Percentiles rank a stretch among this genome's conserved stretches.
Conservation (phyloP, 2,888 invertebrate species). For the Leucophenga montana region DNA sequence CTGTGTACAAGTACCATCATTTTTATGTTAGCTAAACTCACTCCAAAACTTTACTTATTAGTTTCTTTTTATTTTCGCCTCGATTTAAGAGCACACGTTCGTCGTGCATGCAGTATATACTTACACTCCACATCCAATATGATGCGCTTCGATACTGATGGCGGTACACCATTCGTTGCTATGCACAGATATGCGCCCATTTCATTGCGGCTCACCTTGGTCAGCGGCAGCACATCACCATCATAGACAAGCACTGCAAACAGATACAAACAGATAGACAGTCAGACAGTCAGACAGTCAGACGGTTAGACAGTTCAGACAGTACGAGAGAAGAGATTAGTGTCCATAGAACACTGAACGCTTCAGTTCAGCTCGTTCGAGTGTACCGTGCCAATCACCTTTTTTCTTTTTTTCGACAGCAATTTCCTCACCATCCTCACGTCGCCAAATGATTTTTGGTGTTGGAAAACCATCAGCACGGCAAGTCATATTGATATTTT, state of each 20-base stretch:
- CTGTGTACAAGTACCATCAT: neutral
- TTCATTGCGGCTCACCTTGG: constrained; percentile 89
- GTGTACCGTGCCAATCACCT: constrained; percentile 76
- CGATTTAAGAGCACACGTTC: too few species aligned
- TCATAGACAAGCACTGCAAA: constrained; percentile 84
- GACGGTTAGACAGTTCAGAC: too few species aligned
- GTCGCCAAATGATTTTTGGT: constrained; percentile 94
- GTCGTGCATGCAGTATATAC: too few species aligned
- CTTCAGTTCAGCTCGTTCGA: constrained; percentile 11
- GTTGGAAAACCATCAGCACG: constrained; percentile 92
- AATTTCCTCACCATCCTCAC: constrained; percentile 92
- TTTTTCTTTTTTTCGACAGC: constrained; percentile 89
- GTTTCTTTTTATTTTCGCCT: constrained; percentile 3
- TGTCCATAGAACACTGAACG: neutral
- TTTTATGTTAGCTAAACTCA: constrained; percentile 14
- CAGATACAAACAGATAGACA: neutral
- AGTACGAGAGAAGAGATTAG: too few species aligned
- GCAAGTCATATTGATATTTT: constrained; percentile 93
- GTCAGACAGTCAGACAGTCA: neutral
- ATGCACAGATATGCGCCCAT: constrained; percentile 74
- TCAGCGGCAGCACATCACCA: constrained; percentile 88
- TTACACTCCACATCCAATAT: constrained; percentile 92
- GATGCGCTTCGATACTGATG: constrained; percentile 92
- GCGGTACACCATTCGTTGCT: constrained; percentile 87
- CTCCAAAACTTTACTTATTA: neutral